Percentiles rank a stretch among this genome's conserved stretches.
Conservation (phyloP, 2,113 vertebrate genomes). For the Saccopteryx bilineata region DNA sequence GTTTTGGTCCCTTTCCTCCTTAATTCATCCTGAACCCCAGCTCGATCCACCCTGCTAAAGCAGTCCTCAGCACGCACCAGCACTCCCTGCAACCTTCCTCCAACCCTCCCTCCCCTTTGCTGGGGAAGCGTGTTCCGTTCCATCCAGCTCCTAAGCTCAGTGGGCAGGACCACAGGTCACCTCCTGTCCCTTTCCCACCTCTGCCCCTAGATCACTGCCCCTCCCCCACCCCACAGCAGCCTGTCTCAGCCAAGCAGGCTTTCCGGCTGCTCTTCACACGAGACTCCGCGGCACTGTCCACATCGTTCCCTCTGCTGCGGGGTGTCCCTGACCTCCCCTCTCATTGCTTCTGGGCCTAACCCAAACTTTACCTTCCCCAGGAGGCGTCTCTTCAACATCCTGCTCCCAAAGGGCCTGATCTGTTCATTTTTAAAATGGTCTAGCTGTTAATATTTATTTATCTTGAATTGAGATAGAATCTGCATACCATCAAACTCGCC, state of each 20-base stretch:
- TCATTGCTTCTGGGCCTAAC: background rate
- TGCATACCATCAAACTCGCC: background rate
- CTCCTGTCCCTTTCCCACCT: background rate
- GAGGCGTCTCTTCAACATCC: background rate
- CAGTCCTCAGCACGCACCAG: rapidly evolving
- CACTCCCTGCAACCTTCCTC: background rate
- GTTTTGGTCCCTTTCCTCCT: background rate
- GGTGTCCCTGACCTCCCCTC: background rate
- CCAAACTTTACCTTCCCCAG: too few relatives aligned
- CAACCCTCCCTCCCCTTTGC: background rate
- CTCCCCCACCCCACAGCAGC: rapidly evolving
- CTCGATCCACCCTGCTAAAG: background rate
- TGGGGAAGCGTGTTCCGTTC: background rate
- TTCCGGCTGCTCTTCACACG: too few relatives aligned
- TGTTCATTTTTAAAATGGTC: background rate
- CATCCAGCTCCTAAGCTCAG: background rate
- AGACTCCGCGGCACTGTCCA: rapidly evolving
- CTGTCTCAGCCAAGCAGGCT: background rate
- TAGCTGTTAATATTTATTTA: background rate
- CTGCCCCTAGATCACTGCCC: background rate
- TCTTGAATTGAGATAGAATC: background rate
- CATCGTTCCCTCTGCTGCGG: background rate
- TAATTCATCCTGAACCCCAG: background rate
- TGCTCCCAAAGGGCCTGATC: background rate
- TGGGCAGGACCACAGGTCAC: too few relatives aligned